phyloP scores from a whole-genome alignment of 2,888 invertebrate species.

The Drosophila testacea region DNA sequence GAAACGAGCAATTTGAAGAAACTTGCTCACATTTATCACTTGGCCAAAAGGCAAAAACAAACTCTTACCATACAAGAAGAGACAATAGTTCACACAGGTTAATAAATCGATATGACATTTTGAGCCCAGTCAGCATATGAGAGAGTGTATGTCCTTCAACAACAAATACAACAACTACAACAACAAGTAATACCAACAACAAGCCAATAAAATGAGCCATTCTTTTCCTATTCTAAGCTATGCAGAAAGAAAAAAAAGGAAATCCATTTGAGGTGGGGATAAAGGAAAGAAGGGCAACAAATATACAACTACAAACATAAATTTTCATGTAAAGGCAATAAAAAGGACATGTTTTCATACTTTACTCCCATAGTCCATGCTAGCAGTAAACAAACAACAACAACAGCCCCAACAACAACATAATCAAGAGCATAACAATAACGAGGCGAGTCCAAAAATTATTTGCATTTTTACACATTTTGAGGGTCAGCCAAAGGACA shows the following conservation, averaged over 20 bases:
- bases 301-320: conserved; percentile 69
- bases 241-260: conserved; percentile 25
- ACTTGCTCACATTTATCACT: conserved; percentile 70
- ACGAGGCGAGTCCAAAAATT: conserved; percentile 70
- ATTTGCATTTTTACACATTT: conserved; percentile 81
- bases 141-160: conserved; percentile 17
- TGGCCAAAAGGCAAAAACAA: conserved; percentile 16
- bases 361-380: conserved; percentile 28
- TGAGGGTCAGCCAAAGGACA: conserved; percentile 78
- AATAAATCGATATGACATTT: conserved; percentile 82
- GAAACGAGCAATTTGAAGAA: conserved; percentile 73
- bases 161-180: conserved; percentile 21
- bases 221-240: conserved; percentile 39
- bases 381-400: conserved; percentile 5
- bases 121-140: conserved; percentile 39
- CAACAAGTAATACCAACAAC: conserved; percentile 45
- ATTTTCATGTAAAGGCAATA: conserved; percentile 81
- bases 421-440: conserved; percentile 80
- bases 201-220: conserved; percentile 78
- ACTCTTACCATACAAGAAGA: not conserved
- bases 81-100: conserved; percentile 81
- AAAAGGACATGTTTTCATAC: conserved; percentile 77
- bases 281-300: conserved; percentile 29
- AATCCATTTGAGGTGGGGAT: conserved; percentile 19
- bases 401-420: conserved; percentile 61